phyloP scores from a whole-genome alignment of 2,888 invertebrate genomes.

The Ommatoiulus sabulosus region DNA sequence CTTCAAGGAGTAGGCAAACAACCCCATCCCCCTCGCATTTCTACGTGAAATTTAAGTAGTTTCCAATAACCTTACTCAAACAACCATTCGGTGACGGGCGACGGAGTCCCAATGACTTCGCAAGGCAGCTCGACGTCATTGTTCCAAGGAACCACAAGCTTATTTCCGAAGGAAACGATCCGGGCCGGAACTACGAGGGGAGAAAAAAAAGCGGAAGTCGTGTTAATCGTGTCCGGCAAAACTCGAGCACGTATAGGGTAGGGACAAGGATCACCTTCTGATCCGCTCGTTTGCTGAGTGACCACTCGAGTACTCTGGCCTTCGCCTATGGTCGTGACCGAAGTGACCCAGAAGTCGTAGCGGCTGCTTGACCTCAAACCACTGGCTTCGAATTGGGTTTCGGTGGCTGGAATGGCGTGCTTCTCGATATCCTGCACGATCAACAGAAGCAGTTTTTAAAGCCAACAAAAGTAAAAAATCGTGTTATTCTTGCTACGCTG shows the following conservation, averaged over 20 bases:
- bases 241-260: not conserved
- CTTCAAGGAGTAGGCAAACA: no score
- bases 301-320: slow-evolving; percentile 68
- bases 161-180: slow-evolving; percentile 79
- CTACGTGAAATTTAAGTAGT: not conserved
- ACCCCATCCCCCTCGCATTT: not conserved
- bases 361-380: slow-evolving; percentile 77
- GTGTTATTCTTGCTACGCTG: slow-evolving; percentile 8
- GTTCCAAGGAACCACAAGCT: slow-evolving; percentile 64
- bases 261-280: slow-evolving; percentile 47
- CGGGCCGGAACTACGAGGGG: slow-evolving; percentile 78
- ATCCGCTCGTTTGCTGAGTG: slow-evolving; percentile 50
- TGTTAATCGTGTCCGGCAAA: not conserved
- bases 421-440: slow-evolving; percentile 54
- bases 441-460: not conserved
- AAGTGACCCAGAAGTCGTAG: slow-evolving; percentile 90
- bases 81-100: slow-evolving; percentile 69
- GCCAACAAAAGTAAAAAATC: not conserved
- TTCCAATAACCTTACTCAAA: slow-evolving; percentile 57
- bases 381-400: slow-evolving; percentile 56
- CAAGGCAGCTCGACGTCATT: slow-evolving; percentile 79
- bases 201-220: slow-evolving; percentile 58
- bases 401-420: slow-evolving; percentile 54
- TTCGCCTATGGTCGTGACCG: slow-evolving; percentile 84
- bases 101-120: slow-evolving; percentile 79